Base-by-base conservation (phyloP, 2,797 vertebrate species). In the Centroberyx gerrardi region DNA sequence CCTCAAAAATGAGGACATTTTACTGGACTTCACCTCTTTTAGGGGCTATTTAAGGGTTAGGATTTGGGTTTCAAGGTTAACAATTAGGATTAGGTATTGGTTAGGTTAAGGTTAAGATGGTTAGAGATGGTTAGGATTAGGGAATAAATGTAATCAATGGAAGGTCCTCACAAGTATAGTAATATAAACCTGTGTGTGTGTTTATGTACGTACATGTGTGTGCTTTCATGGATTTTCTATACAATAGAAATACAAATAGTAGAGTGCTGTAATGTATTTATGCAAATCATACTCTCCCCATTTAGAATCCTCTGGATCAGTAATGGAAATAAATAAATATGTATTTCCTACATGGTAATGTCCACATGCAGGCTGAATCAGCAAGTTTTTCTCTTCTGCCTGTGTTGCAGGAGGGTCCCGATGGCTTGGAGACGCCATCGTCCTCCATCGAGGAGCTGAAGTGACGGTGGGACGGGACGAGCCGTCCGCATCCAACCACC, bases 371-470 rank as follows among this genome's bases (percentile, higher is more conserved):
- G 8, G 15, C 27, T 46, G 15, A 29, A 48, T 17, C 7, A 48
- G 15, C 17, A 36, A 28, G 36, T 22, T 48, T 2, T 31, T 29
- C 55, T 38, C 46, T 31, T 74, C 10, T 68, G 38, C 33, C 3
- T 87, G 51, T 81, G 29, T 87, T 90, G 60, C 80, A 96, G 95
- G 95, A 95, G 83, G 82, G 84, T 80, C 68, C 91, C 0, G 94
- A 95, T 8, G 88, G 87, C 81, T 87, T 90, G 0, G 94, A 95
- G 54, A 82, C 83, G 0, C 82, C 88, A 0, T 87, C 90, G 0
- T 90, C 93, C 63, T 93, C 94, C 76, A 90, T 81, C 2, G 95
- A 95, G 73, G 93, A 95, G 56, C 73, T 93, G 1, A 95, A 95
- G 84, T 93, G 90, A 94, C 62, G 14, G 44, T 60, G 53, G 36